Evolutionary conservation across 2,888 invertebrate species (phyloP), one percentile per base, ranked within the genome.

Genomic region (Chrysolina haemoptera): DNA sequence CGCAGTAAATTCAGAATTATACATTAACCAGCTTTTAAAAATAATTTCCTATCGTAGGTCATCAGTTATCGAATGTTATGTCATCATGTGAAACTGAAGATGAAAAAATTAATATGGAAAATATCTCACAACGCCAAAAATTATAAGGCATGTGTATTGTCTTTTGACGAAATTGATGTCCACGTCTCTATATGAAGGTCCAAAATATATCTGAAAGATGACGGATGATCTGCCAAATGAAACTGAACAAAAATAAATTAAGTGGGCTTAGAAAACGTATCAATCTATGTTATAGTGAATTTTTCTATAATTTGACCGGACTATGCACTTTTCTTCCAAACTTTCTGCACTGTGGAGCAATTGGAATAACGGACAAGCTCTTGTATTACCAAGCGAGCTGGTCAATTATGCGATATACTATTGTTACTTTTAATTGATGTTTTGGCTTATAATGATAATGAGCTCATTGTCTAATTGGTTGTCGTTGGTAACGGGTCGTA

Each of bases 321-420:
- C 70, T 74, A 71, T 66, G 48, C 41, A 40, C 35, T 85, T 86
- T 85, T 84, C 84, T 84, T 85, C 80, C 78, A 81, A 83, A 84
- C 85, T 87, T 87, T 87, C 85, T 87, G 88, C 85, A 86, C 84
- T 78, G 84, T 69, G 80, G 85, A 85, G 77, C 86, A 87, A 86
- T 84, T 87, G 82, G 87, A 87, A 81, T 87, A 88, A 87, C 87
- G 86, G 87, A 79, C 70, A 18, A 35, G 66, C 63, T 73, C 64
- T 69, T 70, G 73, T 75, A 68, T 65, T 50, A 22, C 68, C 55
- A 65, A 72, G 40, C 63, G 63, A 50, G 53, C 46, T 48, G 59
- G 14, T 55, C 59, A 46, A 70, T 46, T 68, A 63, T 63, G 68
- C 62, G 66, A 46, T 18, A 53, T 59, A 59, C 41, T 73, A 64